A percentile compares a stretch with the other conserved stretches of the same genome.
Conservation (phyloP, 2,888 invertebrate species). For the Ophioninae sp. region DNA sequence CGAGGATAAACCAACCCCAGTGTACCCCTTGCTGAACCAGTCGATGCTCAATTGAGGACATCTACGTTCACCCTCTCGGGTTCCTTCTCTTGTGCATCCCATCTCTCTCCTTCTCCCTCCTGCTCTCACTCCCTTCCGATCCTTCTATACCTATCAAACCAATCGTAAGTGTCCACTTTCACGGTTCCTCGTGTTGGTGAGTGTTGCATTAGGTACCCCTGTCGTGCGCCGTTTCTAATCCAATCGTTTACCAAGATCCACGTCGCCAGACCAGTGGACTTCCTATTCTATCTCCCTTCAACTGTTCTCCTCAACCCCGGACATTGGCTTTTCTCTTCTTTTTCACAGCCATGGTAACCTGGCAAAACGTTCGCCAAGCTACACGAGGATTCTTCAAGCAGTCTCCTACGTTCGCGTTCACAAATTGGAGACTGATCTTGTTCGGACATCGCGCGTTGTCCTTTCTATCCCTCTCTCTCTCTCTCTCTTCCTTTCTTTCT, state of each 20-base stretch:
- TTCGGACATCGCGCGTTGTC: slow-evolving; percentile 20
- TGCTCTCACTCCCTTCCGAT: neutral
- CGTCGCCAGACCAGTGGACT: slow-evolving; percentile 52
- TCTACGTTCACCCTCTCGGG: neutral
- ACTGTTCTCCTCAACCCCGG: slow-evolving; percentile 19
- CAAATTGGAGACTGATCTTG: slow-evolving; percentile 53
- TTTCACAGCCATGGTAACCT: slow-evolving; percentile 11
- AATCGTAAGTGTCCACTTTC: slow-evolving; percentile 55
- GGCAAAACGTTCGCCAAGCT: slow-evolving; percentile 33
- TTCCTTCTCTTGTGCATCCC: slow-evolving; percentile 11
- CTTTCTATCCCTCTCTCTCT: neutral
- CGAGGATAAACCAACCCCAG: slow-evolving; percentile 29
- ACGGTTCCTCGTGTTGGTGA: slow-evolving; percentile 44
- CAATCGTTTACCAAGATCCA: slow-evolving; percentile 61
- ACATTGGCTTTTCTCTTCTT: slow-evolving; percentile 49
- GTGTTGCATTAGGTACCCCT: slow-evolving; percentile 60
- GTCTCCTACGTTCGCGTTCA: slow-evolving; percentile 54
- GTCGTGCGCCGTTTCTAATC: slow-evolving; percentile 62
- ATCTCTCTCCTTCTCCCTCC: slow-evolving; percentile 24
- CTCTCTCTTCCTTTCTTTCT: neutral
- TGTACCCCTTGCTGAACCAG: slow-evolving; percentile 42
- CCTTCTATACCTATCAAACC: slow-evolving; percentile 37
- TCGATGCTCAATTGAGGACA: slow-evolving; percentile 33
- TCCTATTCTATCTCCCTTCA: slow-evolving; percentile 31
- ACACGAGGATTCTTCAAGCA: slow-evolving; percentile 62